Percentiles rank a stretch among this genome's conserved stretches.
These are phyloP conservation scores for Stigmatopora argus DNA, from an alignment of 2,113 vertebrate genomes.

Conservation along the genomic window DNA sequence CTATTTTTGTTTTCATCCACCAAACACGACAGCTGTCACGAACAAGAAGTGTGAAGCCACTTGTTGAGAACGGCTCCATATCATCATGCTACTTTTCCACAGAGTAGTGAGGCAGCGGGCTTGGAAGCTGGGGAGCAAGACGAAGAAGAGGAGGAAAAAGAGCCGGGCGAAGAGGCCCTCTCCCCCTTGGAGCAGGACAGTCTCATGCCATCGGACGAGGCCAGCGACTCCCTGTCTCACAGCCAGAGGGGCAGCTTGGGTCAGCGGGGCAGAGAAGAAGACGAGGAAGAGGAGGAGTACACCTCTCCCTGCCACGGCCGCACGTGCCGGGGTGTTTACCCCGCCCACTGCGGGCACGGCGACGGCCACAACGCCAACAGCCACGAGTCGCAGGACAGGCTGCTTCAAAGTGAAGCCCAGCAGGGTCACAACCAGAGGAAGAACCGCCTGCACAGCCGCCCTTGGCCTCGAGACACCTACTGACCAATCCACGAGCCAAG, in stretches of 20 bases:
- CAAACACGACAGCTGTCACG: conserved; percentile 18
- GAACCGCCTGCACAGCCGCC: conserved; percentile 87
- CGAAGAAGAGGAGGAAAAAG: conserved; percentile 52
- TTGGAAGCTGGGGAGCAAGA: conserved; percentile 49
- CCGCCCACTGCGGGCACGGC: conserved; percentile 79
- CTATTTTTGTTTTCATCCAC: conserved; percentile 14
- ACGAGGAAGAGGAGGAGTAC: conserved; percentile 66
- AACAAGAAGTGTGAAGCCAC: not conserved
- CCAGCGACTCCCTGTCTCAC: conserved; percentile 80
- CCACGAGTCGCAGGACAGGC: conserved; percentile 81
- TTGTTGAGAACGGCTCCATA: not conserved
- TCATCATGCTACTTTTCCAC: conserved; percentile 15
- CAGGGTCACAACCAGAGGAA: conserved; percentile 85
- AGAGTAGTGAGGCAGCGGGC: conserved; percentile 40
- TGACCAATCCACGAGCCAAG: conserved; percentile 54
- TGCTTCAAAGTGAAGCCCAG: conserved; percentile 81
- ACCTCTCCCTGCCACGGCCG: conserved; percentile 76
- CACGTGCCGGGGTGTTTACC: conserved; percentile 86
- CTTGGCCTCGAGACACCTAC: conserved; percentile 93
- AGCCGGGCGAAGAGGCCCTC: conserved; percentile 71
- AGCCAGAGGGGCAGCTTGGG: conserved; percentile 62
- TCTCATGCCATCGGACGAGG: conserved; percentile 90
- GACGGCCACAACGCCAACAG: conserved; percentile 79
- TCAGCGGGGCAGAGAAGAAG: conserved; percentile 61
- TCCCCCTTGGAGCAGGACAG: conserved; percentile 90